phyloP scores from a whole-genome alignment of 2,797 vertebrate genomes.

The Syngnathus rostellatus region DNA sequence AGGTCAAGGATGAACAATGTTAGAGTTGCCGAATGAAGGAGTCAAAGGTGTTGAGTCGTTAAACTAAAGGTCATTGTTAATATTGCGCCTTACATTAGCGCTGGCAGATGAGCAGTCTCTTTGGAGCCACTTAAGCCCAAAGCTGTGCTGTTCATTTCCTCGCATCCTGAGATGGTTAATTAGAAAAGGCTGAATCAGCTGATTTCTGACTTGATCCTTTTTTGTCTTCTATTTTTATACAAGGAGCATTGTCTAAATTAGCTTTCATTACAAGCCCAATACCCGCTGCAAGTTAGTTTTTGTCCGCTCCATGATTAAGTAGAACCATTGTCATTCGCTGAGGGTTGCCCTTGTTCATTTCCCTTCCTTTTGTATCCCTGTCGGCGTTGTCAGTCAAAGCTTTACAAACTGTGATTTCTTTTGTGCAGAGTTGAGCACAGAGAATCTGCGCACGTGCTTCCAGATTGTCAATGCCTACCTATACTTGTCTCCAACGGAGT shows the following conservation, averaged over 20 bases:
- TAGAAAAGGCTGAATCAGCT: neutral
- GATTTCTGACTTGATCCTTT: neutral
- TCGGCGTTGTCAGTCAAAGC: neutral
- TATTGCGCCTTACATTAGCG: conserved; percentile 15
- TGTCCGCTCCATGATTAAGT: too few relatives aligned
- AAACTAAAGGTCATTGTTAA: conserved; percentile 17
- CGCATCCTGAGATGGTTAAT: conserved; percentile 17
- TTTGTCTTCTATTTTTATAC: neutral
- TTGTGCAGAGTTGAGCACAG: conserved; percentile 83
- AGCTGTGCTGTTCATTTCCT: conserved; percentile 9
- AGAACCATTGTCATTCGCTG: neutral
- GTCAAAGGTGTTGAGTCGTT: conserved; percentile 36
- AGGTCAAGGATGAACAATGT: conserved; percentile 18
- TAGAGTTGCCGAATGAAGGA: conserved; percentile 23
- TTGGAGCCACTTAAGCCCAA: conserved; percentile 9
- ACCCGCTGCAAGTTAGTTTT: neutral
- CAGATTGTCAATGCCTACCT: conserved; percentile 94
- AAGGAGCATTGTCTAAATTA: neutral
- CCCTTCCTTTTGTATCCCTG: neutral
- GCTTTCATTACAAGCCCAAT: neutral
- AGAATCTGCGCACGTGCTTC: conserved; percentile 91
- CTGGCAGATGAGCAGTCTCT: conserved; percentile 11
- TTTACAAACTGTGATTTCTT: neutral
- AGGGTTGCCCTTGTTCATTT: neutral
- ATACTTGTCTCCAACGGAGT: conserved; percentile 85